These are phyloP conservation scores for Chironomus striatipennis DNA, from an alignment of 1,140 invertebrate genomes.

Conservation along the genomic window DNA sequence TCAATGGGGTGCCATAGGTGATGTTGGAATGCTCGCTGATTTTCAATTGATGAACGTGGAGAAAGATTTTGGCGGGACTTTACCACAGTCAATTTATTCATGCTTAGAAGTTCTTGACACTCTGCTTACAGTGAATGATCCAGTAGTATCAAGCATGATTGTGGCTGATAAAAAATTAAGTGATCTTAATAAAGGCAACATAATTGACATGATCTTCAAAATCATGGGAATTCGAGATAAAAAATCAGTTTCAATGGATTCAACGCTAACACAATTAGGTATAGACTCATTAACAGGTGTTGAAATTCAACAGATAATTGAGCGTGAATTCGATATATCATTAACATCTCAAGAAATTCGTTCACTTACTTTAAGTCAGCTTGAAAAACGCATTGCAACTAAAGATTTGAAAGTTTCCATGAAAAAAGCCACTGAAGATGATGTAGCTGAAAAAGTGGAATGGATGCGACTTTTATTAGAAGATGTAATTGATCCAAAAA, in stretches of 20 bases:
- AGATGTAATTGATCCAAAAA: not conserved
- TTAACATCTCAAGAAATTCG: conserved; percentile 72
- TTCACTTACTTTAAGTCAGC: conserved; percentile 42
- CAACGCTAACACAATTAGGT: conserved; percentile 68
- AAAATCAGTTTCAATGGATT: conserved; percentile 52
- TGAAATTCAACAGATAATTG: conserved; percentile 78
- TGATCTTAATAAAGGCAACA: conserved; percentile 46
- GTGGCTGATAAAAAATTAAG: conserved; percentile 60
- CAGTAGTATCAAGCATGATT: conserved; percentile 70
- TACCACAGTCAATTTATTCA: conserved; percentile 35
- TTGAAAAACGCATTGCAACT: not conserved
- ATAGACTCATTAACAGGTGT: conserved; percentile 89
- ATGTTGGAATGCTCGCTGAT: conserved; percentile 54
- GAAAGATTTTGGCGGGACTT: conserved; percentile 49
- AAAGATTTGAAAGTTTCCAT: not conserved
- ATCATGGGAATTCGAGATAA: conserved; percentile 51
- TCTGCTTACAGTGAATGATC: conserved; percentile 54
- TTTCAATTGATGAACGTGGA: conserved; percentile 46
- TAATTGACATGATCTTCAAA: conserved; percentile 54
- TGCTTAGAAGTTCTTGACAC: conserved; percentile 32
- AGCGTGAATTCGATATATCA: conserved; percentile 70
- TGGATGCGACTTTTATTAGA: not conserved
- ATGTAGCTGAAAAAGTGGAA: not conserved
- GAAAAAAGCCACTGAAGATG: not conserved
- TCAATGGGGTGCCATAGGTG: conserved; percentile 43